Base-by-base conservation (phyloP, 2,888 invertebrate species). In the Agonopterix alstromeriana region DNA sequence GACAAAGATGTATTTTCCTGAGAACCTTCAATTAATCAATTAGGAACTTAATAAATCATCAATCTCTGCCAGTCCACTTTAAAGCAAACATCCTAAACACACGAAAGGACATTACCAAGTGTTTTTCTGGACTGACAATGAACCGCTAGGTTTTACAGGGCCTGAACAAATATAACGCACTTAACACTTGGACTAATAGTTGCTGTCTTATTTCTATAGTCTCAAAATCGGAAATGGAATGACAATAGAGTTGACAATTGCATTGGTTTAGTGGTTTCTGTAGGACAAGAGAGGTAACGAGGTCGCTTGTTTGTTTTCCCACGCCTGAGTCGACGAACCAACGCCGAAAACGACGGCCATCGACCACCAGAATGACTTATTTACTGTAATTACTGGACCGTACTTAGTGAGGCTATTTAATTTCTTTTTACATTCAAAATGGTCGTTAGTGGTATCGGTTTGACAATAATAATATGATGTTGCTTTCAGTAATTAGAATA, bases 261-360 rank as follows among this genome's bases (percentile, higher is more conserved):
- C 63, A 64, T 62, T 60, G 52, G 58, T 63, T 64, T 62, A 56
- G 60, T 57, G 60, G 62, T 58, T 66, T 61, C 60, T 56, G 61
- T 60, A 27, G 57, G 62, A 78, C 72, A 74, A 77, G 78, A 75
- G 73, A 61, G 64, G 70, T 81, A 82, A 76, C 76, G 71, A 81
- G 77, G 68, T 66, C 65, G 67, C 67, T 71, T 81, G 79, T 82
- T 82, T 82, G 73, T 77, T 73, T 83, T 85, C 83, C 74, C 83
- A 84, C 81, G 80, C 61, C 73, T 68, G 67, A 71, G 60, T 60
- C 63, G 62, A 60, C 60, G 70, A 68, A 68, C 67, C 65, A 63
- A 27, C 65, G 63, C 58, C 62, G 62, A 63, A 66, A 67, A 67
- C 69, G 63, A 61, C 66, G 68, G 27, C 27, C 27, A 63, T 61